Evolutionary conservation across 2,888 invertebrate genomes (phyloP).

Genomic region (Nemurella pictetii): DNA sequence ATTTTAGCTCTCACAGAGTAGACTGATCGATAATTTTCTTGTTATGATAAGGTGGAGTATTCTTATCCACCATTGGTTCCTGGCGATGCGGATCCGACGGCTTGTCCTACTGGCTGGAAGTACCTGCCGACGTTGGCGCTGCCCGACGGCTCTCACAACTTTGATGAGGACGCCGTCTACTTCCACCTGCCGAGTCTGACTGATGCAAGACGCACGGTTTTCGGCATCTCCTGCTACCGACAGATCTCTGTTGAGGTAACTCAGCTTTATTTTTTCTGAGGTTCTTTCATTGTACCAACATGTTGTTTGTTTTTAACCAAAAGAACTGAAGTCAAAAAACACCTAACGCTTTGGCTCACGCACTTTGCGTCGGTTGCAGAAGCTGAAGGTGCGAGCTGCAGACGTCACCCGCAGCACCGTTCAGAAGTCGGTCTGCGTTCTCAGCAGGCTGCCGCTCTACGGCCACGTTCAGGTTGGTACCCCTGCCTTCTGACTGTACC

Average conservation of each 20-base stretch:
- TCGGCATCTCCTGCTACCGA: conserved; percentile 95
- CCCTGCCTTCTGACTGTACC: too few species aligned
- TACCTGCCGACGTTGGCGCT: conserved; percentile 94
- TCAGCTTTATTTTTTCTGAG: not conserved
- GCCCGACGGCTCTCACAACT: conserved; percentile 98
- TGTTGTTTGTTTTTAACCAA: not conserved
- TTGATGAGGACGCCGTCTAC: conserved; percentile 90
- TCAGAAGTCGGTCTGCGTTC: conserved; percentile 96
- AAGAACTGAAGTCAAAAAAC: too few species aligned
- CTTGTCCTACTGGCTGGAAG: conserved; percentile 91
- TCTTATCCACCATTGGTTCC: conserved; percentile 87
- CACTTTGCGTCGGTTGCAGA: conserved; percentile 62
- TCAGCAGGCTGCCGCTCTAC: conserved; percentile 88
- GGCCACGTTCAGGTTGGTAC: conserved; percentile 79
- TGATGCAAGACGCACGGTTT: conserved; percentile 83
- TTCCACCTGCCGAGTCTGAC: conserved; percentile 91
- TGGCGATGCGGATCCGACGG: conserved; percentile 65
- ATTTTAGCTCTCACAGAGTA: not conserved
- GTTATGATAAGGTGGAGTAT: conserved; percentile 72
- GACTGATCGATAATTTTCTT: not conserved
- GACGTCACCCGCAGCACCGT: conserved; percentile 97
- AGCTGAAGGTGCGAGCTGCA: conserved; percentile 86
- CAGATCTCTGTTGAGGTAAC: conserved; percentile 92
- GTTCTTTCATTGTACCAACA: not conserved
- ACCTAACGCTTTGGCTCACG: not conserved